phyloP scores from a whole-genome alignment of 2,797 vertebrate species.

The Heteromormyrus szaboi region DNA sequence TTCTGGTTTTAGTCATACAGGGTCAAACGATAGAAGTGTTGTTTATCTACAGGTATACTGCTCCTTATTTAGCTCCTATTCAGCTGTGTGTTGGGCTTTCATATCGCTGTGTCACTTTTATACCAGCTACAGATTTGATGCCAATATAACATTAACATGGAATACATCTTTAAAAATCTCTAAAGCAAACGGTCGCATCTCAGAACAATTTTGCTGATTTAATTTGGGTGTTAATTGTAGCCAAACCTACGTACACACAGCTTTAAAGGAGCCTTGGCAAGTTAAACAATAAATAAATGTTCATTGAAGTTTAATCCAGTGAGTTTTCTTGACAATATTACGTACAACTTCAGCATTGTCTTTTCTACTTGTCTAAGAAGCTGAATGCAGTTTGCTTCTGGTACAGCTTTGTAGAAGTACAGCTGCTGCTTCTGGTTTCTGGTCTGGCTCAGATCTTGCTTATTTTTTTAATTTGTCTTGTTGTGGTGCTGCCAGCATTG shows the following conservation, averaged over 20 bases:
- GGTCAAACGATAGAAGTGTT: not conserved
- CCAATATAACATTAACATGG: not conserved
- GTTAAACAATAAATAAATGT: not conserved
- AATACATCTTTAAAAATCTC: not conserved
- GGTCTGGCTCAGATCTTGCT: not conserved
- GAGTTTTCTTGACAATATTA: not conserved
- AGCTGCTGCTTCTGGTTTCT: not conserved
- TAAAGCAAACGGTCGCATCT: not conserved
- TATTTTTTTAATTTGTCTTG: not conserved
- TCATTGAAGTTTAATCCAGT: not conserved
- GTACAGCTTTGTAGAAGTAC: not conserved
- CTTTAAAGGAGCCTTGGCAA: not conserved
- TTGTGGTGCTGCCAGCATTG: not conserved
- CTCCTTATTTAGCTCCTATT: not conserved
- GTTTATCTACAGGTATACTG: not conserved
- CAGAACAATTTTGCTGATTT: not conserved
- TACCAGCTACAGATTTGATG: not conserved
- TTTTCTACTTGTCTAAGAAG: not conserved
- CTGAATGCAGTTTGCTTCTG: not conserved
- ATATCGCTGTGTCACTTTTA: not conserved
- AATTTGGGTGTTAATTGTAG: not conserved
- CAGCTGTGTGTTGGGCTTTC: not conserved
- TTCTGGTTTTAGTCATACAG: not conserved
- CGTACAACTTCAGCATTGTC: not conserved
- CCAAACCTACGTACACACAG: not conserved